Base-by-base conservation (phyloP, 1,140 invertebrate genomes). In the Amyelois transitella region DNA sequence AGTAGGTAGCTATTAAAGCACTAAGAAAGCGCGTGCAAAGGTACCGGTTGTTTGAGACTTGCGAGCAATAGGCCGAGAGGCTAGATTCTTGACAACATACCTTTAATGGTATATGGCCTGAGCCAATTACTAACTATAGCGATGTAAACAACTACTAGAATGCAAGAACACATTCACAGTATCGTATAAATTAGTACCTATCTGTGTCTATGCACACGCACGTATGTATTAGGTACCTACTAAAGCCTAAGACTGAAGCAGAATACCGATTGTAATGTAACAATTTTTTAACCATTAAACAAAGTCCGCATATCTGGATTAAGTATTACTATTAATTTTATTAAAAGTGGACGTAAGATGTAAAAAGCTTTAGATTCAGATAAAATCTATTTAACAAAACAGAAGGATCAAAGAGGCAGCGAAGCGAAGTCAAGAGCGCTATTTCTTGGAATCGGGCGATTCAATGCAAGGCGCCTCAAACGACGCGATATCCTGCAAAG, bases 51-150 rank as follows among this genome's bases (percentile, higher is more conserved):
- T 38, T 38, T 38, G 32, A n/a, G n/a, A n/a, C n/a, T n/a, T 52
- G 25, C 49, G 25, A 38, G 4, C 44, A 22, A 25, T 50, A 28
- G 38, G 49, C 50, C 55, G 59, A 57, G 58, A 53, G 60, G 62
- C 69, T 75, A 70, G 63, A 73, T 73, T 75, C 67, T 70, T 61
- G 57, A 48, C 72, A 70, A 75, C 61, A 61, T 72, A 55, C 72
- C 72, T 47, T 75, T 72, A 64, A 72, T 48, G 69, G 69, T 14
- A 56, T 67, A 72, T 59, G 65, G 61, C 56, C 63, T 64, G 64
- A 72, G 69, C 69, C 64, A 72, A 72, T 75, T 72, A n/a, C n/a
- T n/a, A 75, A 64, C 60, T 67, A 65, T 50, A 69, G 64, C 69
- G 66, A 69, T 64, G 59, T 64, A 65, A 67, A 72, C 60, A 62